A percentile compares a stretch with the other conserved stretches of the same genome.
These are phyloP conservation scores for Buceros bicornis DNA, from an alignment of 2,797 vertebrate genomes.

Conservation along the genomic window DNA sequence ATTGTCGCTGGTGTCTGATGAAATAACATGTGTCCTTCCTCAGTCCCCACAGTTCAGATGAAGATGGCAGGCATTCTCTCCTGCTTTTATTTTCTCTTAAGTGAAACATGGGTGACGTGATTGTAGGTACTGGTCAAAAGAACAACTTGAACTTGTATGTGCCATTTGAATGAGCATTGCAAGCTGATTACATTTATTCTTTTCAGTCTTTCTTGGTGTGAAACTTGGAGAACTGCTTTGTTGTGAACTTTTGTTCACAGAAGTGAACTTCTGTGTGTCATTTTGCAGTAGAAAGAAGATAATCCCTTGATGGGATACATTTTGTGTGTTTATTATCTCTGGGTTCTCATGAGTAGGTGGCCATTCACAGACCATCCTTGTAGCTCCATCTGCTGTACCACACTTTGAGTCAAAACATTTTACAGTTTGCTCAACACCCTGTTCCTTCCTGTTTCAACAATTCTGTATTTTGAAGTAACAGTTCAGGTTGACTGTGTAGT, in stretches of 20 bases:
- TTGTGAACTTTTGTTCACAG: neutral
- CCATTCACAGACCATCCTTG: conserved; percentile 14
- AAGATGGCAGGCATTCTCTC: neutral
- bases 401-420: conserved; percentile 57
- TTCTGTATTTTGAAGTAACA: conserved; percentile 27
- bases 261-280: neutral
- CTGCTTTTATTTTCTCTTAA: neutral
- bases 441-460: neutral
- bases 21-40: neutral
- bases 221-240: neutral
- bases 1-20: neutral
- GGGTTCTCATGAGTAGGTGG: conserved; percentile 43
- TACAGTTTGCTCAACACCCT: conserved; percentile 41
- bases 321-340: neutral
- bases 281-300: neutral
- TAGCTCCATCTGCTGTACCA: conserved; percentile 61
- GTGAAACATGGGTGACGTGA: neutral
- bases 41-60: neutral
- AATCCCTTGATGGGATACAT: neutral
- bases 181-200: neutral
- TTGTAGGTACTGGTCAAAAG: neutral
- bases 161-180: neutral
- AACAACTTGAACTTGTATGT: neutral
- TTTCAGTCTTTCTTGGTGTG: neutral
- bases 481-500: neutral